These are phyloP conservation scores for Amiota mariae DNA, from an alignment of 2,888 invertebrate species.

Conservation along the genomic window DNA sequence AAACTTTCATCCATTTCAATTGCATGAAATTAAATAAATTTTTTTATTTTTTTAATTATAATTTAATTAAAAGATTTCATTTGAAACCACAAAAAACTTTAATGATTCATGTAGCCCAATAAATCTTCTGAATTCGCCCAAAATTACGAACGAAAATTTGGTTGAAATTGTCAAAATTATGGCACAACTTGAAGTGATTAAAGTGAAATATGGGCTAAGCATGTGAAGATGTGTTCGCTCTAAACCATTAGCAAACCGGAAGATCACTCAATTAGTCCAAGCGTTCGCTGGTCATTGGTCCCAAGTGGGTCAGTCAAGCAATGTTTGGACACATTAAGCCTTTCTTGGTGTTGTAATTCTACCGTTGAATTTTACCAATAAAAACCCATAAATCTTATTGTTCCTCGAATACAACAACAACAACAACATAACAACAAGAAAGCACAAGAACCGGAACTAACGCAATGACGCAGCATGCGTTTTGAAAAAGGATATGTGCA, in stretches of 20 bases:
- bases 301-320: slow-evolving; percentile 63
- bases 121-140: slow-evolving; percentile 48
- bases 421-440: too few relatives aligned
- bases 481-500: slow-evolving; percentile 3
- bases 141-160: slow-evolving; percentile 51
- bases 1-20: too few relatives aligned
- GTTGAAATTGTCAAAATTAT: slow-evolving; percentile 67
- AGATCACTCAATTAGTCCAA: slow-evolving; percentile 68
- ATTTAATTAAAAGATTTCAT: neutral
- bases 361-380: slow-evolving; percentile 50
- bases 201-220: slow-evolving; percentile 53
- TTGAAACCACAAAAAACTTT: slow-evolving; percentile 8
- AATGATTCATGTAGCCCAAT: slow-evolving; percentile 56
- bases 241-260: slow-evolving; percentile 69
- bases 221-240: slow-evolving; percentile 46
- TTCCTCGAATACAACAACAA: slow-evolving; percentile 20
- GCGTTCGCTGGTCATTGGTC: slow-evolving; percentile 51
- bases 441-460: slow-evolving; percentile 65
- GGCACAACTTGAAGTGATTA: slow-evolving; percentile 44
- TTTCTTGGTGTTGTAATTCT: slow-evolving; percentile 18
- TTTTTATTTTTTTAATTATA: neutral
- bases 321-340: slow-evolving; percentile 34
- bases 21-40: neutral
- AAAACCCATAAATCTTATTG: slow-evolving; percentile 65
- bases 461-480: slow-evolving; percentile 60